phyloP scores from a whole-genome alignment of 2,113 vertebrate genomes.

The Psephotus haematonotus region DNA sequence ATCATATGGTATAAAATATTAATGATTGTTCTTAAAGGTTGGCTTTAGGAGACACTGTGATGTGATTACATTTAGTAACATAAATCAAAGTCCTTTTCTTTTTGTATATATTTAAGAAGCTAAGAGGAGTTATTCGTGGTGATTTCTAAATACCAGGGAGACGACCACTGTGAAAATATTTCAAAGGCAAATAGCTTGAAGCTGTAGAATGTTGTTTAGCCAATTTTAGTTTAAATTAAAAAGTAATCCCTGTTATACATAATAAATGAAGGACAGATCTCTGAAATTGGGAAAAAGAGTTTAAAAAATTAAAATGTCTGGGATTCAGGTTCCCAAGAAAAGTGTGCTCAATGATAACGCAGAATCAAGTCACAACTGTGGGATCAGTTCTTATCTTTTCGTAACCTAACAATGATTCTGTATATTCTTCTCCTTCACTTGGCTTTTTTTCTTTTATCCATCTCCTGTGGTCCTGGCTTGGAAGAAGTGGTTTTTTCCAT shows the following conservation, averaged over 20 bases:
- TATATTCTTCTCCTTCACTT: neutral
- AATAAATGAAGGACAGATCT: neutral
- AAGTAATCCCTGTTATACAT: neutral
- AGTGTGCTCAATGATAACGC: neutral
- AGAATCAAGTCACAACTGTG: neutral
- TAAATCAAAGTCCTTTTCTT: neutral
- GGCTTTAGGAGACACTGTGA: conserved; percentile 20
- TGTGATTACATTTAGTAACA: conserved; percentile 8
- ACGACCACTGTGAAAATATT: neutral
- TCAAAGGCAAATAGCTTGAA: neutral
- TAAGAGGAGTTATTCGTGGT: neutral
- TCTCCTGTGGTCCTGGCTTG: neutral
- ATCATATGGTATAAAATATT: conserved; percentile 23
- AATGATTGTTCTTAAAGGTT: conserved; percentile 28
- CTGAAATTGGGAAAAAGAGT: neutral
- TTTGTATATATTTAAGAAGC: neutral
- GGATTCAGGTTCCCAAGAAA: neutral
- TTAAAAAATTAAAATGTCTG: neutral
- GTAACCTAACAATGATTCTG: neutral
- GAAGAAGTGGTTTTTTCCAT: neutral
- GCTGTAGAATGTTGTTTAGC: neutral
- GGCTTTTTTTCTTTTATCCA: neutral
- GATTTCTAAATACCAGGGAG: neutral
- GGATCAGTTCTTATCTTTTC: neutral
- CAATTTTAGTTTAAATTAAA: conserved; percentile 12